These are phyloP conservation scores for Timandra comae DNA, from an alignment of 2,888 invertebrate species.

Conservation along the genomic window DNA sequence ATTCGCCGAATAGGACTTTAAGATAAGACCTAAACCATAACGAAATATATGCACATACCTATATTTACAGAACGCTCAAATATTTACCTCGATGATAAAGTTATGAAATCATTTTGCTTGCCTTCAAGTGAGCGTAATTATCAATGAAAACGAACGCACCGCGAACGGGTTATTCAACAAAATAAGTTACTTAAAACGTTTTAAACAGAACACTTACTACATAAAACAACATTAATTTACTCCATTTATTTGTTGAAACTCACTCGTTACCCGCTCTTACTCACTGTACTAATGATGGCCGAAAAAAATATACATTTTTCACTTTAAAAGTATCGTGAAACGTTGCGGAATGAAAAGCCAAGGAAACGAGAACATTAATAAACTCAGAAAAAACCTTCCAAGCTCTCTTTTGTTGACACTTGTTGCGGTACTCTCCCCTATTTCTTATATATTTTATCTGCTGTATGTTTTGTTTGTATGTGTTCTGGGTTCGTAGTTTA, in stretches of 20 bases:
- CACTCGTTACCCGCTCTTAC: conserved; percentile 12
- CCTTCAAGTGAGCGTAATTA: too few relatives aligned
- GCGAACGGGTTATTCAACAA: too few relatives aligned
- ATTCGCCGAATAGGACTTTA: too few relatives aligned
- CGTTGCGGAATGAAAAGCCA: conserved; percentile 22
- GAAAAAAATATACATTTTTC: conserved; percentile 19
- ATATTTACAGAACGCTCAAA: too few relatives aligned
- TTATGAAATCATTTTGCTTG: too few relatives aligned
- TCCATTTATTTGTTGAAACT: neutral
- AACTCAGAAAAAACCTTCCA: conserved; percentile 31
- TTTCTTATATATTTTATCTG: conserved; percentile 23
- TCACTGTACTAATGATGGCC: conserved; percentile 14
- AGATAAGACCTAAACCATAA: too few relatives aligned
- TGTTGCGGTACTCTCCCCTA: conserved; percentile 39
- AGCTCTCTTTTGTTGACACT: conserved; percentile 42
- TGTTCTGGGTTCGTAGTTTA: neutral
- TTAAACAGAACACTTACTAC: too few relatives aligned
- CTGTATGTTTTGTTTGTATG: conserved; percentile 8
- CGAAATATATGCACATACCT: too few relatives aligned
- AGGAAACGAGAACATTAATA: conserved; percentile 38
- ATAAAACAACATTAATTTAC: neutral
- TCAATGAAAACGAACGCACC: too few relatives aligned
- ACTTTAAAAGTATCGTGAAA: conserved; percentile 19
- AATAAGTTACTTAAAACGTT: too few relatives aligned
- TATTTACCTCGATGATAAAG: too few relatives aligned